A percentile compares a stretch with the other conserved stretches of the same genome.
phyloP scores from a whole-genome alignment of 2,888 invertebrate species.

The Branchipolynoe longqiensis region DNA sequence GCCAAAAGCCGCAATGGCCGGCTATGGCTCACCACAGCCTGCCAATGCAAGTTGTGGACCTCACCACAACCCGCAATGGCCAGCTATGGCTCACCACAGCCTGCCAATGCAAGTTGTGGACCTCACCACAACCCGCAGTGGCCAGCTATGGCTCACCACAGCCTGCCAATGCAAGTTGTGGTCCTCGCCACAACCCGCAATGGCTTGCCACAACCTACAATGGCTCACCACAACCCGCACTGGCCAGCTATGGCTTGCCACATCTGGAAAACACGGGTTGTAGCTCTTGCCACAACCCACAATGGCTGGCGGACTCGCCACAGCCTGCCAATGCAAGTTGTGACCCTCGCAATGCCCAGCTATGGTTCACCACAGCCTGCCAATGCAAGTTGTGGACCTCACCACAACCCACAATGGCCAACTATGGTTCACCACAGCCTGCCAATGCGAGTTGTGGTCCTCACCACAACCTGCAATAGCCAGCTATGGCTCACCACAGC shows the following conservation, averaged over 20 bases:
- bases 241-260: no score
- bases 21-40: not conserved
- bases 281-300: no score
- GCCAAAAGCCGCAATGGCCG: not conserved
- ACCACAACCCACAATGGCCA: not conserved
- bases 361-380: not conserved
- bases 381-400: not conserved
- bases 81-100: not conserved
- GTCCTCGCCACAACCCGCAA: not conserved
- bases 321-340: no score
- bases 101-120: not conserved
- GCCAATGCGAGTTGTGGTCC: no score
- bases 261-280: no score
- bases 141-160: not conserved
- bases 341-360: no score
- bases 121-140: not conserved
- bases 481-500: no score
- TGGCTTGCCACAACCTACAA: no score
- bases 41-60: not conserved
- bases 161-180: not conserved
- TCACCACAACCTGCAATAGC: no score
- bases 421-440: no score
- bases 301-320: no score
- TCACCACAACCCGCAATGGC: not conserved
- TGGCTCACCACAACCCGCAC: no score